Conservation (phyloP, 2,113 vertebrate species). For the Saguinus midas region DNA sequence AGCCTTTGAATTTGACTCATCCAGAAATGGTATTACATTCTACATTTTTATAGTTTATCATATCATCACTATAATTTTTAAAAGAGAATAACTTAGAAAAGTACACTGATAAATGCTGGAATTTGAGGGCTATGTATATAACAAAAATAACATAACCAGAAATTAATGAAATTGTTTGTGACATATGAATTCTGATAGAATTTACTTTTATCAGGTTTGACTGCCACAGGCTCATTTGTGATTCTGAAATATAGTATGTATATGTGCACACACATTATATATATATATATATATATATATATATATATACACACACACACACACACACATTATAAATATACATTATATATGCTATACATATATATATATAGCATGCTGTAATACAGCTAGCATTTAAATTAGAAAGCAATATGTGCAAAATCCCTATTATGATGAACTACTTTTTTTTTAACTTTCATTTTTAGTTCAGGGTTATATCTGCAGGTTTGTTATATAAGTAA, state of each 20-base stretch:
- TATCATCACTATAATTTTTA: conserved; percentile 1
- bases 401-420: background rate
- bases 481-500: too few relatives aligned
- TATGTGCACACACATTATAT: background rate
- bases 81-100: conserved; percentile 19
- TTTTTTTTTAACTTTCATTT: background rate
- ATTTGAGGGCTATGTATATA: background rate
- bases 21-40: background rate
- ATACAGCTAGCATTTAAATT: background rate
- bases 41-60: background rate
- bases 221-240: background rate
- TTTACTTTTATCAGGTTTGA: background rate
- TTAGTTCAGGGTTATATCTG: too few relatives aligned
- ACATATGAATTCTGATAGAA: background rate
- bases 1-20: background rate
- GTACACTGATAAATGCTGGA: background rate
- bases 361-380: background rate
- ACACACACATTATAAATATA: background rate
- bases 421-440: background rate
- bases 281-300: background rate
- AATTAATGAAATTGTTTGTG: conserved; percentile 48
- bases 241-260: background rate
- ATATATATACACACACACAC: too few relatives aligned
- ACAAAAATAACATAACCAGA: background rate
- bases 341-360: background rate